Evolutionary conservation across 2,797 vertebrate genomes (phyloP), one percentile per base, ranked within the genome.

Genomic region (Valencia hispanica): DNA sequence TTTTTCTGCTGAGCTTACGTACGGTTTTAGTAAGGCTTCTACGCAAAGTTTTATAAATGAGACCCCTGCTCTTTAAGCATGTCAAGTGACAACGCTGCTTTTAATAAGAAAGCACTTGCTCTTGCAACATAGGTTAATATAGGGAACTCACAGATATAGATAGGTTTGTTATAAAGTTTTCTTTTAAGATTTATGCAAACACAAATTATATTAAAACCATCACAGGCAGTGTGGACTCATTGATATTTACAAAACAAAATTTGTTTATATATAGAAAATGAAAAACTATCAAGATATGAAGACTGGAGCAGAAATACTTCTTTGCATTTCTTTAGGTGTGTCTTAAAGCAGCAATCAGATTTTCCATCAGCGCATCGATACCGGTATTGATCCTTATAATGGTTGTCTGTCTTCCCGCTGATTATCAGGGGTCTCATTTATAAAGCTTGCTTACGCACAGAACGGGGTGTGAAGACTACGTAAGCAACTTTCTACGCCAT

Each of bases 21-120:
- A n/a, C n/a, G n/a, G n/a, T n/a, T n/a, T n/a, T n/a, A n/a, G n/a
- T n/a, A n/a, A n/a, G n/a, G n/a, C n/a, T n/a, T n/a, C n/a, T n/a
- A n/a, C n/a, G n/a, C n/a, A n/a, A n/a, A n/a, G n/a, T n/a, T n/a
- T n/a, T n/a, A n/a, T n/a, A n/a, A n/a, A n/a, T n/a, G n/a, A n/a
- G n/a, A n/a, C n/a, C n/a, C n/a, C n/a, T n/a, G n/a, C 45, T 15
- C 14, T 47, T 47, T 47, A 47, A 12, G 45, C 45, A 72, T 71
- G 59, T 11, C 59, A 47, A 65, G 47, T 71, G 50, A 50, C 61
- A 59, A 78, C 1, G 32, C 30, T 17, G 30, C 63, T 75, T 82
- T n/a, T 63, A 72, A 74, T 70, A 47, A 70, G 41, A 10, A 22
- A 32, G 17, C 8, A 70, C 10, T 39, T 50, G 4, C 2, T 45